phyloP scores from a whole-genome alignment of 2,888 invertebrate genomes.

The Petrolisthes cinctipes region DNA sequence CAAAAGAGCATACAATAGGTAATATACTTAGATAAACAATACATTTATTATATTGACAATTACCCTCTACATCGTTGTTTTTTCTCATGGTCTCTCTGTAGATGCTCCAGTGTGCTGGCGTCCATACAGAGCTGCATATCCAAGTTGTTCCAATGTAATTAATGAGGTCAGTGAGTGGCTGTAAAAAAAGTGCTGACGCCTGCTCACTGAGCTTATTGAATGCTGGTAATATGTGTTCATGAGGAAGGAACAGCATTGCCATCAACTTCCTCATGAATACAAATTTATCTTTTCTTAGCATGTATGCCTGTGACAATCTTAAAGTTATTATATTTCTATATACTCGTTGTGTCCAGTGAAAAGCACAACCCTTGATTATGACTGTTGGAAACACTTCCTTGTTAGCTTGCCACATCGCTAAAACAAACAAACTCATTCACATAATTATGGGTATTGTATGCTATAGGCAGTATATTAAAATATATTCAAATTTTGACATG shows the following conservation, averaged over 20 bases:
- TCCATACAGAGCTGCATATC: constrained; percentile 5
- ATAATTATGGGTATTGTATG: not conserved
- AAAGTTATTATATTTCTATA: constrained; percentile 13
- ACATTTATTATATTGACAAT: constrained; percentile 10
- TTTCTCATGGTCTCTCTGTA: constrained; percentile 9
- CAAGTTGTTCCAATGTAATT: constrained; percentile 10
- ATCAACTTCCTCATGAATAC: constrained; percentile 14
- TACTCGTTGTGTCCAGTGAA: constrained; percentile 18
- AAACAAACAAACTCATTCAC: not conserved
- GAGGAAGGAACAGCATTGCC: constrained; percentile 13
- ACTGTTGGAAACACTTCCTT: constrained; percentile 9
- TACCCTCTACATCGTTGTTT: constrained; percentile 9
- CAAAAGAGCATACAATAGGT: no score
- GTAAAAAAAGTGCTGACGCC: constrained; percentile 8
- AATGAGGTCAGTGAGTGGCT: constrained; percentile 13
- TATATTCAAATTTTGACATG: not conserved
- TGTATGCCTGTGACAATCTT: constrained; percentile 10
- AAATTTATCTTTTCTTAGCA: constrained; percentile 9
- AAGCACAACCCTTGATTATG: not conserved
- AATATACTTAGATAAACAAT: constrained; percentile 1
- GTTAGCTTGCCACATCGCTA: constrained; percentile 12
- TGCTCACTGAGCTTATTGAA: constrained; percentile 3
- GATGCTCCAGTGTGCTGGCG: constrained; percentile 9
- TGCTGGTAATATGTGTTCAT: no score
- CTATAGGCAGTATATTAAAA: no score